Conservation (phyloP, 2,888 invertebrate species). For the Phymatocera aterrima region DNA sequence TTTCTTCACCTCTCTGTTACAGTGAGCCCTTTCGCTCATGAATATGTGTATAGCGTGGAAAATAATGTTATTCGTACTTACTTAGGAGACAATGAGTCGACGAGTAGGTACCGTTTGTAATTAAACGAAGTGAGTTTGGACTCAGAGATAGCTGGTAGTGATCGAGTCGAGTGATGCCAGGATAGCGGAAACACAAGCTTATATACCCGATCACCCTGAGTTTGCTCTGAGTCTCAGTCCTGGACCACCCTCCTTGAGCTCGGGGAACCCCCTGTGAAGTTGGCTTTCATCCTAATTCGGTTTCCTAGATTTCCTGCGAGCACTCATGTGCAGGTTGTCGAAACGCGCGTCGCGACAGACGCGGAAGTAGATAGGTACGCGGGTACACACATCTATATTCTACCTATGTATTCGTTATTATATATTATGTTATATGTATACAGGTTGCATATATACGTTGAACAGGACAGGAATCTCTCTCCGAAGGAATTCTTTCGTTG, state of each 20-base stretch:
- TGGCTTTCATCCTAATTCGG: slow-evolving; percentile 39
- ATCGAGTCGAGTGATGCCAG: slow-evolving; percentile 43
- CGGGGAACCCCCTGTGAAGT: slow-evolving; percentile 42
- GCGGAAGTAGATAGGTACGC: slow-evolving; percentile 8
- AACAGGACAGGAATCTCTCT: background rate
- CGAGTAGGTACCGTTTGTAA: background rate
- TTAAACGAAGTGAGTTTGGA: slow-evolving; percentile 31
- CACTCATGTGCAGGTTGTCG: background rate
- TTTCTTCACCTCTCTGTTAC: too few relatives aligned
- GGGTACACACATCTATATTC: too few relatives aligned
- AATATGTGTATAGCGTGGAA: too few relatives aligned
- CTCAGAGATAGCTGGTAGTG: slow-evolving; percentile 33
- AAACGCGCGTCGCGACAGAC: slow-evolving; percentile 24
- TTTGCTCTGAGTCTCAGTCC: slow-evolving; percentile 32
- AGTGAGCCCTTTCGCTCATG: too few relatives aligned
- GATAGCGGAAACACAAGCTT: slow-evolving; percentile 40
- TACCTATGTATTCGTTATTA: too few relatives aligned
- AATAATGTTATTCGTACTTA: slow-evolving; percentile 8
- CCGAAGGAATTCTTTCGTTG: slow-evolving; percentile 24
- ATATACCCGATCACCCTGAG: slow-evolving; percentile 44
- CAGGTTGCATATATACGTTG: too few relatives aligned
- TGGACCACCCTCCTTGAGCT: slow-evolving; percentile 40
- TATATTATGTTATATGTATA: too few relatives aligned
- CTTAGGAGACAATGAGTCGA: slow-evolving; percentile 35
- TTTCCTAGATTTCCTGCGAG: slow-evolving; percentile 40